Conservation (phyloP, 2,113 vertebrate genomes). For the Axis porcinus region DNA sequence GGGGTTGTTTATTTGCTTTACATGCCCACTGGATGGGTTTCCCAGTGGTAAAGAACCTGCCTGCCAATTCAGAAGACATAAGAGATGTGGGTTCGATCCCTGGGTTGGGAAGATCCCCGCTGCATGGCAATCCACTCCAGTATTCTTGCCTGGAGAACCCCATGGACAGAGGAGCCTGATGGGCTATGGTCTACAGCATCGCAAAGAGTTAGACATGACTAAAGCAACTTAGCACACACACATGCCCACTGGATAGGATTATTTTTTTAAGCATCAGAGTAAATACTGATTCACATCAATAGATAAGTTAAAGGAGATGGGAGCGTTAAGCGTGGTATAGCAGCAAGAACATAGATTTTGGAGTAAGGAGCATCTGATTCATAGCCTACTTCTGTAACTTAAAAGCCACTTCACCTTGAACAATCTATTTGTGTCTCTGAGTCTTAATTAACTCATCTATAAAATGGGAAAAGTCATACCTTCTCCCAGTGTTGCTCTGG, state of each 20-base stretch:
- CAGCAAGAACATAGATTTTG: neutral
- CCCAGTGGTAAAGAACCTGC: neutral
- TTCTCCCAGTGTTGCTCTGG: neutral
- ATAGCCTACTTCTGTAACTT: neutral
- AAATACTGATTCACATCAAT: neutral
- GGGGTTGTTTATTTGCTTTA: slow-evolving; percentile 24
- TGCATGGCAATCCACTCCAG: neutral
- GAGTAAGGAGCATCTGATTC: neutral
- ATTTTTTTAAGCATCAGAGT: neutral
- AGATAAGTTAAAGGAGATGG: neutral
- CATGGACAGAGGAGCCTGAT: neutral
- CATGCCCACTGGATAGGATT: neutral
- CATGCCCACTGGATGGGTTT: neutral
- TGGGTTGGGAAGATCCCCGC: neutral
- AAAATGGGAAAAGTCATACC: neutral
- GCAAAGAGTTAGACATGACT: neutral
- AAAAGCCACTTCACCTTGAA: neutral
- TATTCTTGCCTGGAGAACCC: neutral
- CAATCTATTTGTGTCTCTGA: neutral
- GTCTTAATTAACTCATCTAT: neutral
- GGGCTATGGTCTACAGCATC: neutral
- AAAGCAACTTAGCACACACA: neutral
- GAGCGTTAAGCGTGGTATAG: neutral
- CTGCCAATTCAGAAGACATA: neutral
- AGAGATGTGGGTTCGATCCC: neutral